Base-by-base conservation (phyloP, 2,797 vertebrate genomes). In the Mormyrops attenuatus region DNA sequence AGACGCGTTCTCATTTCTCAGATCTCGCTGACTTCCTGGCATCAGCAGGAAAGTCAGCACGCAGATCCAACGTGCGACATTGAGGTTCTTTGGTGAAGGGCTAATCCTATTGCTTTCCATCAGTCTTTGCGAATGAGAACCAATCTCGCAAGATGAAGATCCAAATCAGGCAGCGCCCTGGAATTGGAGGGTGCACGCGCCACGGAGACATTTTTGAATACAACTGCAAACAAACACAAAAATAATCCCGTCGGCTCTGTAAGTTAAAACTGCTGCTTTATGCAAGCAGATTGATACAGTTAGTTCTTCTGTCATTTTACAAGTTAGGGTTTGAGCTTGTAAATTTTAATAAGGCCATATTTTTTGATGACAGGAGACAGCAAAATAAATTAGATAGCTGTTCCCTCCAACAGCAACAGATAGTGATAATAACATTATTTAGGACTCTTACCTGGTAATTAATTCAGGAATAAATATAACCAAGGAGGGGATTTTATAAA, bases 301-400 rank as follows among this genome's bases (percentile, higher is more conserved):
- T n/a, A 11, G 82, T 49, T 20, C 52, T 55, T 30, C 13, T 38
- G 7, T 26, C 30, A 3, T 87, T 87, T 38, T 57, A 87, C 60
- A 57, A 66, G 20, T 66, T 69, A 22, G 20, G 11, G 5, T 22
- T 87, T 57, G 30, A 87, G 85, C 52, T 87, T 87, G 85, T 87
- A 87, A 87, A 57, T 34, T 87, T 57, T 57, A 87, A 53, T 87
- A 87, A 87, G 85, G 52, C 22, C 85, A 87, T 87, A 50, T 20
- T 57, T 87, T 52, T 87, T 60, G 30, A 87, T 87, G 85, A 57
- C 50, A 57, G 34, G 86, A 87, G 22, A 26, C 22, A 30, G 49
- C 47, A 15, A 52, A 49, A 85, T 87, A 60, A 87, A 87, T 57
- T 53, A 34, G 15, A 26, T 0, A 52, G 82, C 82, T 87, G 17